phyloP scores from a whole-genome alignment of 2,113 vertebrate species.

The Aspiorhynchus laticeps region DNA sequence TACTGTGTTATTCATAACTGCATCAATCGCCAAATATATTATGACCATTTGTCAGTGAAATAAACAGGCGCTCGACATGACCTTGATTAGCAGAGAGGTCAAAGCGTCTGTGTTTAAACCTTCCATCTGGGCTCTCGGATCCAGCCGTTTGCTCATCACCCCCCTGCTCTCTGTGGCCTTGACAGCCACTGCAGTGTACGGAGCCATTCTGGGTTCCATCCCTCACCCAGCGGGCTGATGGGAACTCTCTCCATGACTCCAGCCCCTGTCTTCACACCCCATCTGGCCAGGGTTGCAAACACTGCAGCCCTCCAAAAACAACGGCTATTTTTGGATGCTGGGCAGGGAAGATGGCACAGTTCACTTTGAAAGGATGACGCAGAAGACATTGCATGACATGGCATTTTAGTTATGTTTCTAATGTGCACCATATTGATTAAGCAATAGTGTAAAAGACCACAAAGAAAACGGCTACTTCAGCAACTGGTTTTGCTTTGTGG shows the following conservation, averaged over 20 bases:
- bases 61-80: slow-evolving; percentile 40
- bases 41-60: slow-evolving; percentile 44
- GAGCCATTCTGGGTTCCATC: slow-evolving; percentile 75
- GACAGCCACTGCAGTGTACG: slow-evolving; percentile 73
- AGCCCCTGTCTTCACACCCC: slow-evolving; percentile 77
- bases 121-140: slow-evolving; percentile 39
- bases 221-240: slow-evolving; percentile 77
- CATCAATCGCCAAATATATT: slow-evolving; percentile 36
- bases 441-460: not conserved
- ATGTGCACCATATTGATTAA: not conserved
- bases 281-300: slow-evolving; percentile 79
- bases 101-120: slow-evolving; percentile 43
- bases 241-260: slow-evolving; percentile 75
- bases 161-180: slow-evolving; percentile 55
- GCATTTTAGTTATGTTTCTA: slow-evolving; percentile 7
- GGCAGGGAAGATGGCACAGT: slow-evolving; percentile 36
- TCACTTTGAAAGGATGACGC: slow-evolving; percentile 27
- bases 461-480: not conserved
- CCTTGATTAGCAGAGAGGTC: slow-evolving; percentile 55
- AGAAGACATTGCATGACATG: not conserved
- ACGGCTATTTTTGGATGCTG: slow-evolving; percentile 53
- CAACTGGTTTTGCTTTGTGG: not conserved
- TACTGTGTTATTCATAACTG: slow-evolving; percentile 42
- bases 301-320: slow-evolving; percentile 62
- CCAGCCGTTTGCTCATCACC: slow-evolving; percentile 34